Conservation (phyloP, 2,888 invertebrate genomes). For the Trichogramma evanescens region DNA sequence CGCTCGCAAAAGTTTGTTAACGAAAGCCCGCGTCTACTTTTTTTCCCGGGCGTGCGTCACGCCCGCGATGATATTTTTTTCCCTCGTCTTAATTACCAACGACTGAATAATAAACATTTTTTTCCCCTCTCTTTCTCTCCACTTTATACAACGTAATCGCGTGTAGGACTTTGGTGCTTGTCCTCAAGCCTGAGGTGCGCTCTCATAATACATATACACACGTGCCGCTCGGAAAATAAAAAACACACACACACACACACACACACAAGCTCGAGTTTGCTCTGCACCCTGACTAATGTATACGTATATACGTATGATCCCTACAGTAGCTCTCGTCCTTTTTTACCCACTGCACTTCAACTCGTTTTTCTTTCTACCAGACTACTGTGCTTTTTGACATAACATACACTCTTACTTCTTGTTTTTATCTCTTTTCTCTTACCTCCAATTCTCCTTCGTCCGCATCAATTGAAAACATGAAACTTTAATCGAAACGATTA, state of each 20-base stretch:
- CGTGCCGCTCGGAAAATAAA: conserved; percentile 19
- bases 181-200: conserved; percentile 47
- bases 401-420: not conserved
- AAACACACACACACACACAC: no score
- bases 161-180: conserved; percentile 42
- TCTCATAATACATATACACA: conserved; percentile 21
- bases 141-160: conserved; percentile 6
- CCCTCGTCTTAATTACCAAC: not conserved
- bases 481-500: conserved; percentile 27
- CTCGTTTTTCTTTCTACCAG: conserved; percentile 5
- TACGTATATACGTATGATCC: conserved; percentile 8
- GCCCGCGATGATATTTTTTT: not conserved
- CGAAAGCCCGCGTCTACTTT: not conserved
- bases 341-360: conserved; percentile 9
- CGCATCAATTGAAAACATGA: conserved; percentile 22
- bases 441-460: not conserved
- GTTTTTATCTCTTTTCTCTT: not conserved
- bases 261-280: conserved; percentile 38
- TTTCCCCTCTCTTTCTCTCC: no score
- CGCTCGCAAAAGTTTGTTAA: conserved; percentile 2
- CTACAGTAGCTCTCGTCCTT: not conserved
- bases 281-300: conserved; percentile 43
- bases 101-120: no score
- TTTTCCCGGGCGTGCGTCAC: not conserved
- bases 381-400: conserved; percentile 12